Evolutionary conservation across 2,797 vertebrate species (phyloP), one percentile per base, ranked within the genome.

Genomic region (Poecilia velifera): DNA sequence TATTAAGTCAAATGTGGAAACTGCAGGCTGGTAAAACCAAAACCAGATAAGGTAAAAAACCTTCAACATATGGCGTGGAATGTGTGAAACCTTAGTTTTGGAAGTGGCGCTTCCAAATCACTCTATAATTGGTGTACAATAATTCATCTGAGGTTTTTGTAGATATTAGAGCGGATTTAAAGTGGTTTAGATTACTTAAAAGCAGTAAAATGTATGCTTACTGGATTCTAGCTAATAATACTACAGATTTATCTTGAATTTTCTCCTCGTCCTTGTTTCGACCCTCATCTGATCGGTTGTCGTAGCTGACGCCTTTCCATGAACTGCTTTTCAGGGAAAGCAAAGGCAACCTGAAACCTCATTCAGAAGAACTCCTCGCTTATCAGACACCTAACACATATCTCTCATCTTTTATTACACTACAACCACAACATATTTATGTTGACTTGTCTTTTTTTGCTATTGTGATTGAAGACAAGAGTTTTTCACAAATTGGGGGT

Each of bases 311-410:
- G n/a, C 25, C 25, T 71, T 71, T 46, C 41, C 68, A 71, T 18
- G 68, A 71, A 46, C 13, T 45, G 25, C 68, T 45, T 41, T 46
- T 46, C 68, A 71, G 25, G 68, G 41, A 46, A 71, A 16, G 12
- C 41, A 71, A 71, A n/a, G 43, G 68, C 13, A 45, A 71, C 68
- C 66, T 7, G 66, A 70, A 70, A 70, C 66, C 41, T 14, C 66
- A n/a, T 41, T n/a, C 22, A 43, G 41, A 3, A 43, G 66, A 70
- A n/a, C 39, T 13, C 8, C 39, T 45, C 12, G 22, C 41, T n/a
- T 43, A 70, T 70, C 66, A 13, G 66, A 70, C 12, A 70, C 25
- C 14, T 20, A 39, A 39, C 39, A 0, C 7, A 9, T 36, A 66
- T 20, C 6, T 36, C 18, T 66, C 39, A 43, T 70, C 66, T 70